Evolutionary conservation across 2,113 vertebrate species (phyloP).

Genomic region (Porphyrio hochstetteri): DNA sequence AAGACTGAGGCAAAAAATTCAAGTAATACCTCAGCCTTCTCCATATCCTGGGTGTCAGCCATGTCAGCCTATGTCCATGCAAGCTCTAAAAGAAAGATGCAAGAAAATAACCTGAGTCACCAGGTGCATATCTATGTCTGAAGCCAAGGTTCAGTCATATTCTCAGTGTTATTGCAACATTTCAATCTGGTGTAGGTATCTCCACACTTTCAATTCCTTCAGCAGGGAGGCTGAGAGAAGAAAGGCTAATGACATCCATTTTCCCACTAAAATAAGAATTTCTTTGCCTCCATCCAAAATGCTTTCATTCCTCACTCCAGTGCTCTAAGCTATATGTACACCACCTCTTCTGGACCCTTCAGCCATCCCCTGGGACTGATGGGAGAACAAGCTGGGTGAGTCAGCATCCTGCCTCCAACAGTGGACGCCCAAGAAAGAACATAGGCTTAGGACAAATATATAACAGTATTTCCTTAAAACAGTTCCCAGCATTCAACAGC

Average conservation of each 20-base stretch:
- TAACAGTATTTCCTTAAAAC: conserved; percentile 24
- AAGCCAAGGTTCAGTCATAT: background rate
- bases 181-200: background rate
- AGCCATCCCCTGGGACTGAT: background rate
- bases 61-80: background rate
- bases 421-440: conserved; percentile 39
- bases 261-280: background rate
- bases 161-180: background rate
- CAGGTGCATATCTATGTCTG: background rate
- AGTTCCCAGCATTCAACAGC: conserved; percentile 39
- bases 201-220: background rate
- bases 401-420: conserved; percentile 57
- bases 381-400: conserved; percentile 38
- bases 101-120: background rate
- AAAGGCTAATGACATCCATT: background rate
- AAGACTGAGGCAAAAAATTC: too few relatives aligned
- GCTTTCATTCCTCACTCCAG: background rate
- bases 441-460: background rate
- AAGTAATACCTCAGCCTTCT: too few relatives aligned
- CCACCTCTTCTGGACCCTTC: conserved; percentile 4
- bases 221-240: background rate
- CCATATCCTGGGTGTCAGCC: background rate
- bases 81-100: background rate
- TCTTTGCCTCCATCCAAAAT: background rate
- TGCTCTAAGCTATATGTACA: background rate